Percentiles rank a stretch among this genome's conserved stretches.
These are phyloP conservation scores for Merodon equestris DNA, from an alignment of 2,888 invertebrate genomes.

Conservation along the genomic window DNA sequence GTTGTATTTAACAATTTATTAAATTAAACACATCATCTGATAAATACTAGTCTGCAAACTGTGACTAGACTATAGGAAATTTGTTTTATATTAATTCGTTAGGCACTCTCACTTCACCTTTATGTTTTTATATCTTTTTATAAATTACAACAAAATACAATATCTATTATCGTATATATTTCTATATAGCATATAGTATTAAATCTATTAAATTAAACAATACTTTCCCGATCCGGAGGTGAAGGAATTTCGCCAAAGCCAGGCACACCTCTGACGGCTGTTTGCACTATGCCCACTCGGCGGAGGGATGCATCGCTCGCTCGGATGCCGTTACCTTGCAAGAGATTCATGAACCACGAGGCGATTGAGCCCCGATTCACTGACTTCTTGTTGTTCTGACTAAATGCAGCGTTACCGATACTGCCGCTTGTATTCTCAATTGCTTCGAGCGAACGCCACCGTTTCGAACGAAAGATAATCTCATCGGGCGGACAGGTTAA, in stretches of 20 bases:
- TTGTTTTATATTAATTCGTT: constrained; percentile 17
- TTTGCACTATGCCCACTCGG: constrained; percentile 76
- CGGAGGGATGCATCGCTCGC: constrained; percentile 80
- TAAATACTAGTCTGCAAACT: constrained; percentile 59
- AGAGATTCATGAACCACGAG: constrained; percentile 86
- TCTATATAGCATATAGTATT: no score
- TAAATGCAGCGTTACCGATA: constrained; percentile 74
- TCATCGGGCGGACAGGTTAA: constrained; percentile 77
- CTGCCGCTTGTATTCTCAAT: constrained; percentile 79
- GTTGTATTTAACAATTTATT: constrained; percentile 40
- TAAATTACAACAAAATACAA: constrained; percentile 35
- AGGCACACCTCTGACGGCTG: constrained; percentile 74
- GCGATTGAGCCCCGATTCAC: constrained; percentile 83
- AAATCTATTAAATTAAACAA: constrained; percentile 73
- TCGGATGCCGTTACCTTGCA: constrained; percentile 86
- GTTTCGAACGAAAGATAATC: constrained; percentile 81
- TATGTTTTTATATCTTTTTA: constrained; percentile 10
- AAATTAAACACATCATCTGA: constrained; percentile 42
- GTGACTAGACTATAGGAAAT: constrained; percentile 59
- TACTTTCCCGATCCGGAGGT: constrained; percentile 78
- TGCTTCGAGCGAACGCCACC: constrained; percentile 90
- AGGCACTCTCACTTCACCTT: constrained; percentile 46
- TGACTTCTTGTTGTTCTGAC: constrained; percentile 80
- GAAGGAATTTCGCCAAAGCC: constrained; percentile 76
- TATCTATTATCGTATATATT: not conserved